Percentiles rank a stretch among this genome's conserved stretches.
phyloP scores from a whole-genome alignment of 2,888 invertebrate genomes.

The Homarus gammarus region DNA sequence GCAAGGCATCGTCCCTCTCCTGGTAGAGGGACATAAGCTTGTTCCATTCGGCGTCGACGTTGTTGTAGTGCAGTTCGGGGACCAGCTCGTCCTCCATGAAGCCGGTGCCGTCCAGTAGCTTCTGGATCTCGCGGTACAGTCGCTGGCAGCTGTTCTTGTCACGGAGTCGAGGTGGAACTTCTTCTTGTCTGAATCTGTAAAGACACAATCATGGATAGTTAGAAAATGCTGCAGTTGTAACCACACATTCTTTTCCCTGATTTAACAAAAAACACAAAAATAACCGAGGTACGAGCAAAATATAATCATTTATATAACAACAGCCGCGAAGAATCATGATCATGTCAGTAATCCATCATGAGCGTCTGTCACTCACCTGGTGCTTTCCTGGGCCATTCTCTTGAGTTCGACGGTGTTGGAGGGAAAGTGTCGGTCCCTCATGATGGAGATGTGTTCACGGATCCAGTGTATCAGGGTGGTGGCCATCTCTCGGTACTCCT shows the following conservation, averaged over 20 bases:
- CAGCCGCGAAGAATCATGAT: no score
- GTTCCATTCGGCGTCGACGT: conserved; percentile 93
- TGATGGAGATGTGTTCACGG: conserved; percentile 90
- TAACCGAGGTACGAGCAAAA: no score
- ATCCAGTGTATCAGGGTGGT: conserved; percentile 94
- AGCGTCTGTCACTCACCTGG: conserved; percentile 58
- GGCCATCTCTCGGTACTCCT: conserved; percentile 94
- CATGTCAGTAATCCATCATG: background rate
- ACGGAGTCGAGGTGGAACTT: conserved; percentile 92
- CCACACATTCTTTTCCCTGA: background rate
- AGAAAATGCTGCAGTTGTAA: background rate
- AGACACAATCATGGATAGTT: background rate
- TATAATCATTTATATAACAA: no score
- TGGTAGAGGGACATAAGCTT: conserved; percentile 92
- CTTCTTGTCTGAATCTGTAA: conserved; percentile 91
- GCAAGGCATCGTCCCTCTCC: conserved; percentile 93
- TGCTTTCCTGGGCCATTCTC: conserved; percentile 75
- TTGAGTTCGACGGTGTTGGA: conserved; percentile 74
- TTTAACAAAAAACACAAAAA: no score
- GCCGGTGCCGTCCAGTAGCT: conserved; percentile 70
- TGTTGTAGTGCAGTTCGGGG: conserved; percentile 90
- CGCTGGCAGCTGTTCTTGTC: conserved; percentile 93
- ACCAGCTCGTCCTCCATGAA: conserved; percentile 90
- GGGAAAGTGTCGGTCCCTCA: conserved; percentile 82
- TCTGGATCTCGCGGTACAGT: conserved; percentile 86